Evolutionary conservation across 2,797 vertebrate genomes (phyloP).

Genomic region (Platalea minor): DNA sequence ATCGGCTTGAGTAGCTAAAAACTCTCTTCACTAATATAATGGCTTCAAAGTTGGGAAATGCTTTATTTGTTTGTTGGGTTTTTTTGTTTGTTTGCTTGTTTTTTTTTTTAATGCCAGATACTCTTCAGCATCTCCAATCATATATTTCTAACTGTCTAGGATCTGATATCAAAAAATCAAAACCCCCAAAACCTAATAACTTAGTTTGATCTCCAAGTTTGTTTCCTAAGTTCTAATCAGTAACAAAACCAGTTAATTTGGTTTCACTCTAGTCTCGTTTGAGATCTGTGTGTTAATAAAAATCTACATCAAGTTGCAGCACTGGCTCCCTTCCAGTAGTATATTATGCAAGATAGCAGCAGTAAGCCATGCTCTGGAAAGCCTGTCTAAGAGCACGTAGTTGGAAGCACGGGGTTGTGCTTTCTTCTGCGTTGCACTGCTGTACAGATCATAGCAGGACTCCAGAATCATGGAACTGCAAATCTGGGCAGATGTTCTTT

Average conservation of each 20-base stretch:
- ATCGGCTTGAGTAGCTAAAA: background rate
- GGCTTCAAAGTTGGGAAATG: background rate
- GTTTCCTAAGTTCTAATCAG: background rate
- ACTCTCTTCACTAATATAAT: background rate
- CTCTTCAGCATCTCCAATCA: background rate
- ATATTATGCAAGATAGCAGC: slow-evolving; percentile 3
- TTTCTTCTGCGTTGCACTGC: background rate
- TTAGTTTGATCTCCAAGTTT: background rate
- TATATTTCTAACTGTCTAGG: background rate
- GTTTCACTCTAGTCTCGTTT: background rate
- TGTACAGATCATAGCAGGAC: background rate
- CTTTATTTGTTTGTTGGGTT: background rate
- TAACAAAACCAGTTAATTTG: background rate
- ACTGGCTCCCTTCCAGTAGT: slow-evolving; percentile 13
- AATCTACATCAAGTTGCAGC: background rate
- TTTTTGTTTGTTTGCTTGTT: too few species aligned
- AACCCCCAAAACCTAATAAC: background rate
- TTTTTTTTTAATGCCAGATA: background rate
- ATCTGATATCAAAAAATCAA: background rate
- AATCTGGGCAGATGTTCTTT: slow-evolving; percentile 2
- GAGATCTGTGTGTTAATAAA: background rate
- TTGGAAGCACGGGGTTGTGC: background rate
- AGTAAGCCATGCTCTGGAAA: background rate
- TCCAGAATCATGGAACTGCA: background rate
- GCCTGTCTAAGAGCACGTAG: background rate